phyloP scores from a whole-genome alignment of 2,113 vertebrate species.

The Elgaria multicarinata region DNA sequence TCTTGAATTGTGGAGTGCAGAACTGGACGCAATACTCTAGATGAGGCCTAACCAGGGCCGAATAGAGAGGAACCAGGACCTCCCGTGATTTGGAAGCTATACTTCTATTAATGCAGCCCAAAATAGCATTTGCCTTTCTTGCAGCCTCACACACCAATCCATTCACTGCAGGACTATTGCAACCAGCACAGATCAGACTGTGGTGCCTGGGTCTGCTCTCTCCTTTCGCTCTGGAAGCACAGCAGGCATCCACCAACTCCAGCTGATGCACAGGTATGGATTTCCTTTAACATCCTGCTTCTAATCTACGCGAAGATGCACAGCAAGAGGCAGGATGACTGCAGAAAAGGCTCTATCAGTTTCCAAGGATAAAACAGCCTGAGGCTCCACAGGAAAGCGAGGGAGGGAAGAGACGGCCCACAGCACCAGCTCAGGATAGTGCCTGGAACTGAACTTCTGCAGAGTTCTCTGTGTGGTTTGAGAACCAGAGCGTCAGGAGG shows the following conservation, averaged over 20 bases:
- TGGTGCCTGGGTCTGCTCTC: neutral
- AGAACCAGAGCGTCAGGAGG: neutral
- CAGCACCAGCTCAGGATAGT: neutral
- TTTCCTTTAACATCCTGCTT: conserved; percentile 3
- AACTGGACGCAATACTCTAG: too few relatives aligned
- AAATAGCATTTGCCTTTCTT: too few relatives aligned
- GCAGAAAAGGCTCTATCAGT: neutral
- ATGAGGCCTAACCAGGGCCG: too few relatives aligned
- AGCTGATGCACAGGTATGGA: conserved; percentile 10
- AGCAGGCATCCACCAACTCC: neutral
- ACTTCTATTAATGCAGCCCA: too few relatives aligned
- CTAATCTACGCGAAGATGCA: too few relatives aligned
- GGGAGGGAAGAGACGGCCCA: neutral
- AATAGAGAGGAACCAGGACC: too few relatives aligned
- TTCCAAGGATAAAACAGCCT: neutral
- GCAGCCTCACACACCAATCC: too few relatives aligned
- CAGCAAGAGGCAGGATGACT: neutral
- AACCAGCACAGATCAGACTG: conserved; percentile 1
- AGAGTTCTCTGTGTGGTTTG: neutral
- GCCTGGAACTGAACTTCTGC: neutral
- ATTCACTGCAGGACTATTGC: too few relatives aligned
- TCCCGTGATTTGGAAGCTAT: too few relatives aligned
- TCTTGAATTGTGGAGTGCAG: too few relatives aligned
- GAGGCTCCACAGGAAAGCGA: neutral
- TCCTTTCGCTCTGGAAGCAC: neutral